These are phyloP conservation scores for Plebejus melissa DNA, from an alignment of 2,888 invertebrate genomes.

Conservation along the genomic window DNA sequence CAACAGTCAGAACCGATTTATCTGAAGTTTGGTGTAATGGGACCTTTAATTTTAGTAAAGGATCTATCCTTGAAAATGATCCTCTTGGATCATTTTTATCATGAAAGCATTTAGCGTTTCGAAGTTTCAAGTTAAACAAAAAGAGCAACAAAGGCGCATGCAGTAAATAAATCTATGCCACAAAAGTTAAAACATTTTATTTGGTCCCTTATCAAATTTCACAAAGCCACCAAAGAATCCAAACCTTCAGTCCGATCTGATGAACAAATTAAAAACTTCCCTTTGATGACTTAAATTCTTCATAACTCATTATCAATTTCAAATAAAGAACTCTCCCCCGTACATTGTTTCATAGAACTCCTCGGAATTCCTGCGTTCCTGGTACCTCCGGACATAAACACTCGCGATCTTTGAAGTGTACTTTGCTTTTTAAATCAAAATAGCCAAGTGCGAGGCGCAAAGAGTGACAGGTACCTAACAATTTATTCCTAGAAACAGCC, in stretches of 20 bases:
- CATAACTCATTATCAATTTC: constrained; percentile 22
- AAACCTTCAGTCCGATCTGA: neutral
- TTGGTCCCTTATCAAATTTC: constrained; percentile 1
- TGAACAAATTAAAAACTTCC: constrained; percentile 25
- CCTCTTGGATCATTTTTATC: neutral
- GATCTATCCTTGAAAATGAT: neutral
- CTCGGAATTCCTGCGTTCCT: constrained; percentile 56
- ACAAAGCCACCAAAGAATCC: neutral
- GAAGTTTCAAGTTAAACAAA: no score
- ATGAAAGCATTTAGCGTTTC: neutral
- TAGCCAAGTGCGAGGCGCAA: neutral
- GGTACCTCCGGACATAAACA: constrained; percentile 54
- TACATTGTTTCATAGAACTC: constrained; percentile 59
- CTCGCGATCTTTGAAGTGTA: constrained; percentile 38
- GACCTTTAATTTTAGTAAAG: neutral
- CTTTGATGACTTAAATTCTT: constrained; percentile 26
- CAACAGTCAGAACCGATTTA: neutral
- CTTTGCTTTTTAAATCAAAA: constrained; percentile 3
- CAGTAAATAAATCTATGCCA: neutral
- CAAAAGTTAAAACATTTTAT: neutral
- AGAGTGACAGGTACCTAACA: neutral
- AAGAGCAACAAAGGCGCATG: neutral
- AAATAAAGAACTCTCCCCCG: constrained; percentile 44
- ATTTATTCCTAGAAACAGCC: neutral
- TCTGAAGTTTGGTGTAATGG: neutral